Base-by-base conservation (phyloP, 2,888 invertebrate species). In the Amphimallon solstitiale region DNA sequence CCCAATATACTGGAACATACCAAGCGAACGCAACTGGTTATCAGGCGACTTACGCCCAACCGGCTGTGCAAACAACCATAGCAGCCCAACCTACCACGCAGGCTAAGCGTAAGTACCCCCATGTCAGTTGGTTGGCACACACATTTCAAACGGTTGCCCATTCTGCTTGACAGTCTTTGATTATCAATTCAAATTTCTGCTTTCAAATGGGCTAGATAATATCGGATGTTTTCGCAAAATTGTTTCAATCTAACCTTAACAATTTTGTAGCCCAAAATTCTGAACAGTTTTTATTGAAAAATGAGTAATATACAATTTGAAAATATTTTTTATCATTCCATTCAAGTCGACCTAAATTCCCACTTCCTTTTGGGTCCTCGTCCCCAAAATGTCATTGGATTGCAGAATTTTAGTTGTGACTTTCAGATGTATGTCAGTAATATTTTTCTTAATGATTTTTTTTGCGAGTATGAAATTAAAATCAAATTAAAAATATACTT, bases 1-100 rank as follows among this genome's bases (percentile, higher is more conserved):
- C 88, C 46, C 83, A 84, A 72, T 88, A 88, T 82, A 86, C 86
- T 73, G 85, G 86, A 70, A 86, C 87, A 66, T 88, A 88, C 82
- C 86, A 86, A 61, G 86, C 86, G 73, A 82, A 81, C 72, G 80
- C 82, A 23, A 79, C 82, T 51, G 81, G 79, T 54, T 83, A 82
- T 74, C 82, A 82, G 71, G 85, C 87, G 63, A 84, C 87, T 68
- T 84, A 84, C 78, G 84, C 82, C 45, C 81, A 82, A 71, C 82
- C 82, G 40, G 85, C 86, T 74, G 82, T 85, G 56, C 87, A 87
- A 82, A 84, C 85, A 61, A 85, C 87, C 73, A 83, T 87, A 74
- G 84, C 85, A 63, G 84, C 86, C 67, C 87, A 87, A 79, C 83
- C 86, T 45, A 84, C 81, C 19, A 82, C 82, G 14, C 83, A 83